phyloP scores from a whole-genome alignment of 2,113 vertebrate species.

The Brachyhypopomus gauderio region DNA sequence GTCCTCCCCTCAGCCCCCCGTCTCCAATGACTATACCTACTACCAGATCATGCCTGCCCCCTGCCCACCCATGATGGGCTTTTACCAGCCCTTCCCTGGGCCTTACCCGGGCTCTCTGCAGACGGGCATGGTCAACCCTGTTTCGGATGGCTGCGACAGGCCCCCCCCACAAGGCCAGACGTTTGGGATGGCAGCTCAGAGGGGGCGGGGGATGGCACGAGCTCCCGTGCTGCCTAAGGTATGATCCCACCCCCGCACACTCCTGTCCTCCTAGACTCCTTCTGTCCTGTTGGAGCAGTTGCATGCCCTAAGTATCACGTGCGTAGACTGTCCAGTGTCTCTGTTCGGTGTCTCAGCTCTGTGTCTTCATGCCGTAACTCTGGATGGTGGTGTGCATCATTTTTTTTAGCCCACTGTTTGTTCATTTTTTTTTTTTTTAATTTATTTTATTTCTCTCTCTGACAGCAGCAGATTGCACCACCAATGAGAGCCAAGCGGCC shows the following conservation, averaged over 20 bases:
- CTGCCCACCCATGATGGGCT: constrained; percentile 95
- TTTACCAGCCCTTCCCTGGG: constrained; percentile 91
- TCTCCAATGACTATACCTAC: constrained; percentile 92
- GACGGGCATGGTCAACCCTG: constrained; percentile 79
- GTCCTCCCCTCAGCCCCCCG: constrained; percentile 88
- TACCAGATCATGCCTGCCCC: constrained; percentile 95
- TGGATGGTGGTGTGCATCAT: no score
- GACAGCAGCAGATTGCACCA: constrained; percentile 76
- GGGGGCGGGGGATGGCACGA: constrained; percentile 81
- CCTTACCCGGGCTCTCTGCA: constrained; percentile 85
- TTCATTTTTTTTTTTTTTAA: no score
- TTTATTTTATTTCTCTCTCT: constrained; percentile 37
- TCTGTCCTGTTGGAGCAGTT: no score
- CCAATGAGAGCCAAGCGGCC: constrained; percentile 85
- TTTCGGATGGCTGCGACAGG: constrained; percentile 86
- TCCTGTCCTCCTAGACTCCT: neutral
- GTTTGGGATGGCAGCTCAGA: constrained; percentile 79
- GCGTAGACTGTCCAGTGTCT: no score
- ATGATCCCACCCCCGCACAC: neutral
- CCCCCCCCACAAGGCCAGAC: constrained; percentile 75
- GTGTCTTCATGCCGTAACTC: no score
- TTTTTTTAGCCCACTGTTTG: no score
- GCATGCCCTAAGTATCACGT: no score
- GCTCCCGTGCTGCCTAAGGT: constrained; percentile 84
- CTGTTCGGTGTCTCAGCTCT: no score